Evolutionary conservation across 1,140 invertebrate species (phyloP).

Genomic region (Ridgeia piscesae): DNA sequence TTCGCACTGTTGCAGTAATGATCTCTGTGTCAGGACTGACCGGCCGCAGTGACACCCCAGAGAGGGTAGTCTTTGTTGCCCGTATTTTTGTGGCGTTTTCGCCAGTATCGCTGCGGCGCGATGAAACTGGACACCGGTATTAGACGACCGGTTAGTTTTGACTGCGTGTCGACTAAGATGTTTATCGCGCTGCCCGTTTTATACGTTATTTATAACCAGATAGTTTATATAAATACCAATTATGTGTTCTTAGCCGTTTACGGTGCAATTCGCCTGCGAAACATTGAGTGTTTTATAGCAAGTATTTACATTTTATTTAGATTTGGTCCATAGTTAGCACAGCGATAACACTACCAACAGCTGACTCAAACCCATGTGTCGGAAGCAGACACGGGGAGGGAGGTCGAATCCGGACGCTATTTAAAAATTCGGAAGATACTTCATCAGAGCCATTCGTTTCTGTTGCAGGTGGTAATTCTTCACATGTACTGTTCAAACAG

Average conservation of each 20-base stretch:
- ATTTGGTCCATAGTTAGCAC: not conserved
- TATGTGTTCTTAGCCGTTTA: not conserved
- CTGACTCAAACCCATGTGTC: no score
- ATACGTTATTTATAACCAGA: not conserved
- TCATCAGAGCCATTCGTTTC: no score
- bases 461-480: no score
- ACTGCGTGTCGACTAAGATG: not conserved
- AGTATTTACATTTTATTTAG: not conserved
- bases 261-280: not conserved
- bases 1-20: not conserved
- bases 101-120: not conserved
- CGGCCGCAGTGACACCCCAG: not conserved
- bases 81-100: not conserved
- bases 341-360: not conserved
- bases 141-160: not conserved
- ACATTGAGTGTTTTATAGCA: not conserved
- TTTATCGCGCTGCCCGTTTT: not conserved
- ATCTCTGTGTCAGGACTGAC: not conserved
- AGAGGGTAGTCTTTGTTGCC: not conserved
- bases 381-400: no score
- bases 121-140: not conserved
- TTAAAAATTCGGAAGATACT: no score
- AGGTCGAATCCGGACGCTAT: no score
- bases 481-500: not conserved
- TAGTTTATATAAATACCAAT: not conserved